phyloP scores from a whole-genome alignment of 2,888 invertebrate species.

The Abrostola triplasia region DNA sequence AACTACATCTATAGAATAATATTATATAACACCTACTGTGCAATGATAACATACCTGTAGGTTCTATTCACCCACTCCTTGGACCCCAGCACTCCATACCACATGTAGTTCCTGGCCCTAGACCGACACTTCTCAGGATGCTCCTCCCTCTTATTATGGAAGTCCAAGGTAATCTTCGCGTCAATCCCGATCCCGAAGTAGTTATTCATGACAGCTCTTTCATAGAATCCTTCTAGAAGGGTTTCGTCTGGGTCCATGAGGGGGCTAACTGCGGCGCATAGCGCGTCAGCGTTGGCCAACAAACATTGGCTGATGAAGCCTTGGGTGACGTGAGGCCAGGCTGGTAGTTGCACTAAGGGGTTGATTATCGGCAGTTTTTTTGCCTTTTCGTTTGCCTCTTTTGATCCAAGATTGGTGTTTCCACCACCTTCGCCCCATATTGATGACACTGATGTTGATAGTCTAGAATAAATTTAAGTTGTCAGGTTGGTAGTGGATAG shows the following conservation, averaged over 20 bases:
- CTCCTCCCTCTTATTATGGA: conserved; percentile 98
- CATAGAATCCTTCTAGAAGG: conserved; percentile 95
- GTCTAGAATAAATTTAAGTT: conserved; percentile 62
- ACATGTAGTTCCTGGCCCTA: conserved; percentile 98
- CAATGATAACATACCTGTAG: conserved; percentile 89
- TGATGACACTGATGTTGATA: conserved; percentile 86
- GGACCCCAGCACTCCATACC: conserved; percentile 95
- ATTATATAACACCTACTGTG: background rate
- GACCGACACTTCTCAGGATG: conserved; percentile 99
- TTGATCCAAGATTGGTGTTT: conserved; percentile 66
- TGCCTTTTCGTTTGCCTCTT: conserved; percentile 88
- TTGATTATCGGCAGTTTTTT: conserved; percentile 96
- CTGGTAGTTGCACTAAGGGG: conserved; percentile 94
- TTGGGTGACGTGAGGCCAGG: conserved; percentile 94
- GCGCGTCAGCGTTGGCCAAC: conserved; percentile 97
- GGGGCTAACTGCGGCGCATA: conserved; percentile 98
- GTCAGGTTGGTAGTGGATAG: background rate
- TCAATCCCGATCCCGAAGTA: conserved; percentile 99
- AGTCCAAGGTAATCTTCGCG: conserved; percentile 98
- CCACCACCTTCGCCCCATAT: conserved; percentile 84
- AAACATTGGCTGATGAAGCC: conserved; percentile 98
- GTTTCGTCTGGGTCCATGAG: conserved; percentile 97
- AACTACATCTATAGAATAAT: background rate
- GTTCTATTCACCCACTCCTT: conserved; percentile 96
- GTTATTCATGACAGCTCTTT: conserved; percentile 99